Evolutionary conservation across 1,140 invertebrate genomes (phyloP), one percentile per base, ranked within the genome.

Genomic region (Meloidogyne floridensis): DNA sequence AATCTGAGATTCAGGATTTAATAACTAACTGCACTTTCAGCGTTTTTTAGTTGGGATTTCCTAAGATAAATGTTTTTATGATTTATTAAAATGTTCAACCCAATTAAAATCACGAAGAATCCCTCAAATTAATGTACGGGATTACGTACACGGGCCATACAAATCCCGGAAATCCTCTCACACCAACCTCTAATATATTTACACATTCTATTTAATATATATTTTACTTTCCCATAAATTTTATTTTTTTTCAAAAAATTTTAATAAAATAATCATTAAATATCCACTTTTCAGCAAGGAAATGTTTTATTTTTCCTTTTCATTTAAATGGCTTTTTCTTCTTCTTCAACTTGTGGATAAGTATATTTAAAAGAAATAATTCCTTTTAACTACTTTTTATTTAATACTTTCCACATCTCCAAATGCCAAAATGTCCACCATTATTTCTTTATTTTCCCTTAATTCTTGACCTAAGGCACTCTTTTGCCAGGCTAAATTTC

Each of bases 201-300:
- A 47, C 7, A 47, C 47, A 8, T 47, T 47, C 0, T 6, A 47
- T 47, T 47, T 47, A 47, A 47, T 47, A 6, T 47, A 47, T 47
- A 32, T 47, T 47, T 72, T 3, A 32, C 0, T 72, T 72, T 32
- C 8, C 1, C 7, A 72, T 32, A 20, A 72, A 72, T 72, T 72
- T 72, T 13, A 43, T 43, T 42, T 15, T 73, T 73, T 20, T 73
- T 18, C 13, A 5, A 73, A 20, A 51, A 15, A 20, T 73, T 73
- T 73, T n/a, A 20, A 4, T 73, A 73, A 73, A 20, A n/a, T 73
- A 47, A 47, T 73, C 7, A 43, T 73, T 73, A 18, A 18, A 73
- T 18, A 42, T 11, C 2, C 8, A 15, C n/a, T 15, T 47, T 53
- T 73, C 18, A 73, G 51, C 13, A 42, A 42, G 7, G 7, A 47